phyloP scores from a whole-genome alignment of 2,113 vertebrate species.

The Lophius piscatorius region DNA sequence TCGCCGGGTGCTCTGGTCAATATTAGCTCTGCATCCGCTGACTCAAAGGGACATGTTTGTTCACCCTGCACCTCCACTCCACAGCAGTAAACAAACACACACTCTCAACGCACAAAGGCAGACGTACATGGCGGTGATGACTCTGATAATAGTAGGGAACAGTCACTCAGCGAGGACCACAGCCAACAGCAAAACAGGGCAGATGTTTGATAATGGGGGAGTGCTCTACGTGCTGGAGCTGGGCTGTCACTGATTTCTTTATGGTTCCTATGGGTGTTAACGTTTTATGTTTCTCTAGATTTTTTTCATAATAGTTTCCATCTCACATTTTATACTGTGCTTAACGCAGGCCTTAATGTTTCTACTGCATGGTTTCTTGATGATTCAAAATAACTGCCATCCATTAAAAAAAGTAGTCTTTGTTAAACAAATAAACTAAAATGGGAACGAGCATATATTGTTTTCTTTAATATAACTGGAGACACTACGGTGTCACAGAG shows the following conservation, averaged over 20 bases:
- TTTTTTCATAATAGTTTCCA: background rate
- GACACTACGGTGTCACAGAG: no score
- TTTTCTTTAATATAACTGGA: no score
- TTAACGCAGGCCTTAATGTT: background rate
- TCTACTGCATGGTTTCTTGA: no score
- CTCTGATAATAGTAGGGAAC: slow-evolving; percentile 40
- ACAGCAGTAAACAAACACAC: slow-evolving; percentile 51
- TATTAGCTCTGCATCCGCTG: slow-evolving; percentile 75
- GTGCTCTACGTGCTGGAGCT: background rate
- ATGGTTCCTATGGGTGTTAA: background rate
- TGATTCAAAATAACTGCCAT: no score
- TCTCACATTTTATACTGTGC: background rate
- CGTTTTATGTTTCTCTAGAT: background rate
- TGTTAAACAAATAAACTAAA: no score
- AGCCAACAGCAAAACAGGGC: slow-evolving; percentile 35
- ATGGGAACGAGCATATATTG: no score
- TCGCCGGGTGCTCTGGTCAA: slow-evolving; percentile 69
- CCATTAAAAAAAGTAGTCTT: no score
- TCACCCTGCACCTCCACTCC: slow-evolving; percentile 18
- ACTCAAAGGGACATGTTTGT: slow-evolving; percentile 75
- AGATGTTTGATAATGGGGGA: slow-evolving; percentile 44
- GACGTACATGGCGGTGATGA: slow-evolving; percentile 21
- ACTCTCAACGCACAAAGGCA: slow-evolving; percentile 1
- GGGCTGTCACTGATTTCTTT: background rate
- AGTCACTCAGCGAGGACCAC: slow-evolving; percentile 34